phyloP scores from a whole-genome alignment of 1,140 invertebrate species.

The Tetraneura akinire region DNA sequence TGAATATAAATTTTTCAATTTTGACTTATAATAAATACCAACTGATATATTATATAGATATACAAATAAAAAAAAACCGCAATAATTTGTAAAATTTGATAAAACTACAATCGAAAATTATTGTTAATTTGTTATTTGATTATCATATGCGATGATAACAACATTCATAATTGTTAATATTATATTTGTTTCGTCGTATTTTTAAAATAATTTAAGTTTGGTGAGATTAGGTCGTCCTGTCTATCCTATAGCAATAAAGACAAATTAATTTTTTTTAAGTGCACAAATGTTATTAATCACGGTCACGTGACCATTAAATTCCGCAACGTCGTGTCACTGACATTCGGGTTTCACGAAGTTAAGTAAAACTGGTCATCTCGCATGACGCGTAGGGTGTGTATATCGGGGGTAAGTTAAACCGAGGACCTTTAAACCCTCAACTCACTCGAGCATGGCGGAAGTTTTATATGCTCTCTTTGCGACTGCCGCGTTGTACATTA shows the following conservation, averaged over 20 bases:
- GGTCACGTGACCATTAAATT: constrained; percentile 39
- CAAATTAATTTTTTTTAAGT: constrained; percentile 45
- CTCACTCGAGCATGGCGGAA: constrained; percentile 11
- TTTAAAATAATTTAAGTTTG: constrained; percentile 27
- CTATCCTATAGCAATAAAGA: constrained; percentile 10
- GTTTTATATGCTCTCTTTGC: constrained; percentile 24
- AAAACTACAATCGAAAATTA: too few species aligned
- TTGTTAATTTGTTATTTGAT: too few species aligned
- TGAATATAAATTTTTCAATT: too few species aligned
- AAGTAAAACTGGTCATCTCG: constrained; percentile 42
- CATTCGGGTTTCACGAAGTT: constrained; percentile 39
- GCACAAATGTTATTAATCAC: constrained; percentile 42
- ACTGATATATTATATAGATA: too few species aligned
- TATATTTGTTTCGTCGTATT: constrained; percentile 23
- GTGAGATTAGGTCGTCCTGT: not conserved
- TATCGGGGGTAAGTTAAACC: constrained; percentile 23
- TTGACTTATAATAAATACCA: too few species aligned
- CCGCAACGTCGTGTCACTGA: constrained; percentile 32
- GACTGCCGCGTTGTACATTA: not conserved
- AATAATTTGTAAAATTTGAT: too few species aligned
- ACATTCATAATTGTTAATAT: constrained; percentile 28
- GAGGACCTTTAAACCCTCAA: not conserved
- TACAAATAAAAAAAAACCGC: too few species aligned
- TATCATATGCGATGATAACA: too few species aligned
- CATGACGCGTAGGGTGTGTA: constrained; percentile 11